phyloP scores from a whole-genome alignment of 2,888 invertebrate species.

The Herminia tarsipennalis region DNA sequence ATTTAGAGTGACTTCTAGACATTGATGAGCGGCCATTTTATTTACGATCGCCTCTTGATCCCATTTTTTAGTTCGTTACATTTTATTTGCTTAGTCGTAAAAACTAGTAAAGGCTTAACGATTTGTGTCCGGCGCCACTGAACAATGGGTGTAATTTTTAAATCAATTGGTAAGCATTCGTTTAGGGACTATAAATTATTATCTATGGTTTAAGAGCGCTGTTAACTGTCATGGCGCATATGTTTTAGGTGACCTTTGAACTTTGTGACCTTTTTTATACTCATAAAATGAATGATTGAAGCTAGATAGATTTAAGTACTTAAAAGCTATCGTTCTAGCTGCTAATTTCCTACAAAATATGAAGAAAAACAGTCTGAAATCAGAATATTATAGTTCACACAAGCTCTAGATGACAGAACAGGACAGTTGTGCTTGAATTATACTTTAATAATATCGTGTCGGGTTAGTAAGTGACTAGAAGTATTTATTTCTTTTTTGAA shows the following conservation, averaged over 20 bases:
- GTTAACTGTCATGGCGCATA: constrained; percentile 12
- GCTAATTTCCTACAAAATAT: too few relatives aligned
- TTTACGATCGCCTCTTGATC: constrained; percentile 72
- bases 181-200: constrained; percentile 35
- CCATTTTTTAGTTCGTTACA: constrained; percentile 68
- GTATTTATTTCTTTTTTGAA: too few relatives aligned
- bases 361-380: too few relatives aligned
- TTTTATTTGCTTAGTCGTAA: constrained; percentile 60
- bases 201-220: constrained; percentile 19
- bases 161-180: constrained; percentile 37
- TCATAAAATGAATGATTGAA: too few relatives aligned
- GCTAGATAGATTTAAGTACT: too few relatives aligned
- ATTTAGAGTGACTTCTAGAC: constrained; percentile 63
- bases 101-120: constrained; percentile 22
- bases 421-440: too few relatives aligned
- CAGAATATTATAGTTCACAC: too few relatives aligned
- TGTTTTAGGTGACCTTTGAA: constrained; percentile 23
- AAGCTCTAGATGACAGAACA: too few relatives aligned
- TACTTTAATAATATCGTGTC: too few relatives aligned
- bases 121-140: constrained; percentile 53
- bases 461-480: too few relatives aligned
- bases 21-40: constrained; percentile 66
- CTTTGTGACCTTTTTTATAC: neutral
- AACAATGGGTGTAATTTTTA: constrained; percentile 38
- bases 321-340: too few relatives aligned